Evolutionary conservation across 2,113 vertebrate species (phyloP).

Genomic region (Lontra canadensis): DNA sequence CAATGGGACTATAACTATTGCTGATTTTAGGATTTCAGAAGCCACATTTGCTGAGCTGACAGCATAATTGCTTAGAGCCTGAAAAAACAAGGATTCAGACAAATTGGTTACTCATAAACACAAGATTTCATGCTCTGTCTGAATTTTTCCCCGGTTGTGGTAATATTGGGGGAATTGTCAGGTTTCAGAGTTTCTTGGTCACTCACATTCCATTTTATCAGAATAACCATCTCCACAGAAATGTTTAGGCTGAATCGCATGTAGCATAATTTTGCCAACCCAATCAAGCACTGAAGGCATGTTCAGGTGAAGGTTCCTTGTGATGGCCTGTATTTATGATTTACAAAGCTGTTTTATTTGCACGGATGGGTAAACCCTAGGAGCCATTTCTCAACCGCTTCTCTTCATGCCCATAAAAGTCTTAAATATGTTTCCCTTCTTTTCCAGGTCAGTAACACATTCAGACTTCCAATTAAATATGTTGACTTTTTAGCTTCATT

Average conservation of each 20-base stretch:
- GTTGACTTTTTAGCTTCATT: background rate
- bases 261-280: background rate
- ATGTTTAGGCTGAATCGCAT: background rate
- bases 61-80: background rate
- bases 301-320: background rate
- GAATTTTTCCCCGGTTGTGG: background rate
- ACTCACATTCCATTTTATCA: background rate
- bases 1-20: background rate
- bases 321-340: background rate
- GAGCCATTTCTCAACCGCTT: background rate
- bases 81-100: constrained; percentile 3
- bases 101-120: background rate
- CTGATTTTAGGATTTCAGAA: background rate
- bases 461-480: background rate
- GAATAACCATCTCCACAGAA: background rate
- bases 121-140: background rate
- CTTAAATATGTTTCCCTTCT: background rate
- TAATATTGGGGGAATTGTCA: background rate
- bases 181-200: background rate
- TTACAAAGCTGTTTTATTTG: background rate
- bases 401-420: background rate
- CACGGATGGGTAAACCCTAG: background rate
- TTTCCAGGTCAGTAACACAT: background rate
- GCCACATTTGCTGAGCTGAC: background rate
- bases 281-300: background rate